A percentile compares a stretch with the other conserved stretches of the same genome.
These are phyloP conservation scores for Fukomys damarensis DNA, from an alignment of 2,113 vertebrate genomes.

Conservation along the genomic window DNA sequence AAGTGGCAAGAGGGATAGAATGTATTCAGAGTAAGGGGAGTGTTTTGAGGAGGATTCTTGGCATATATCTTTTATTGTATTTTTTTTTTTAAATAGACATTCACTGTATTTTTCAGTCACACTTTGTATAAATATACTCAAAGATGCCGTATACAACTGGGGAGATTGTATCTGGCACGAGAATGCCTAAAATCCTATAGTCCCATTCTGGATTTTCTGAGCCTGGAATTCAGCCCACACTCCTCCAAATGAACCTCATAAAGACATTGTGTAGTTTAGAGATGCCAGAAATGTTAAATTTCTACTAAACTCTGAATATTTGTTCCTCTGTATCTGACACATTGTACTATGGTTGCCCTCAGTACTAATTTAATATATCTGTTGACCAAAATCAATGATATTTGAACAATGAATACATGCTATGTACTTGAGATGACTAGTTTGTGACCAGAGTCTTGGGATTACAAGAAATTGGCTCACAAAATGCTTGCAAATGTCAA, in stretches of 20 bases:
- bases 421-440: background rate
- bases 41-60: background rate
- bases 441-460: background rate
- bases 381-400: background rate
- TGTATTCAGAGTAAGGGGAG: background rate
- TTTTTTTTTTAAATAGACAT: background rate
- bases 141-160: background rate
- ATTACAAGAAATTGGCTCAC: constrained; percentile 10
- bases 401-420: background rate
- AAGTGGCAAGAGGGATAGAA: background rate
- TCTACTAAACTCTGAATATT: background rate
- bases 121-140: background rate
- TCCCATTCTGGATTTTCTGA: background rate
- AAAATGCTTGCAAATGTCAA: background rate
- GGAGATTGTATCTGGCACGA: background rate
- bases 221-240: background rate
- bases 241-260: background rate
- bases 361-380: background rate
- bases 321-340: background rate
- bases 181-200: background rate
- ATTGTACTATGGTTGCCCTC: background rate
- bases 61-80: background rate
- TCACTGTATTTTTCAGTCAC: background rate
- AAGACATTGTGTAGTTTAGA: background rate
- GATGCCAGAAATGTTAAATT: background rate